Conservation (phyloP, 2,888 invertebrate genomes). For the Acholoe squamosa region DNA sequence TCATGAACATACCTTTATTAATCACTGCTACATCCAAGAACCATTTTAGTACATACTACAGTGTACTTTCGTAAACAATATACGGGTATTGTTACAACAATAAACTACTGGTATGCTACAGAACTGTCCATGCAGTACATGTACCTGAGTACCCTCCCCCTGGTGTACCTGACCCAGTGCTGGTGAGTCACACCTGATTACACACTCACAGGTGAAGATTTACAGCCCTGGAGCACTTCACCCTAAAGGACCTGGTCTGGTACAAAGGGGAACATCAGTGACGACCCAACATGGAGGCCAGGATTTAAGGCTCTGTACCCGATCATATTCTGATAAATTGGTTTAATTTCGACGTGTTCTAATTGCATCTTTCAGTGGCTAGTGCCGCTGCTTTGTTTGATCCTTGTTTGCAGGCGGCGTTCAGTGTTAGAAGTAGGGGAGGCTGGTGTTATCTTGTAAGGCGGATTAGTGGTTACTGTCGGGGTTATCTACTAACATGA, state of each 20-base stretch:
- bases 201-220: conserved; percentile 45
- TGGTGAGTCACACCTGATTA: conserved; percentile 54
- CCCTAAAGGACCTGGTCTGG: conserved; percentile 23
- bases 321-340: not conserved
- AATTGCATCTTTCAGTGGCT: not conserved
- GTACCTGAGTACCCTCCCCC: conserved; percentile 10
- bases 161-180: not conserved
- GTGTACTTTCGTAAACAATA: too few relatives aligned
- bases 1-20: too few relatives aligned
- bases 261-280: not conserved
- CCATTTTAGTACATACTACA: too few relatives aligned
- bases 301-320: conserved; percentile 4
- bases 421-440: not conserved
- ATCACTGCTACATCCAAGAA: too few relatives aligned
- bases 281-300: not conserved
- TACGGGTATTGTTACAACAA: too few relatives aligned
- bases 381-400: not conserved
- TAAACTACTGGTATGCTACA: too few relatives aligned
- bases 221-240: conserved; percentile 49
- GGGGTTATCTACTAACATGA: too few relatives aligned
- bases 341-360: conserved; percentile 1
- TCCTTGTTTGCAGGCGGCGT: not conserved
- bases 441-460: conserved; percentile 5
- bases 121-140: too few relatives aligned
- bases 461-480: conserved; percentile 9